Base-by-base conservation (phyloP, 1,140 invertebrate genomes). In the Drosophila aff. region DNA sequence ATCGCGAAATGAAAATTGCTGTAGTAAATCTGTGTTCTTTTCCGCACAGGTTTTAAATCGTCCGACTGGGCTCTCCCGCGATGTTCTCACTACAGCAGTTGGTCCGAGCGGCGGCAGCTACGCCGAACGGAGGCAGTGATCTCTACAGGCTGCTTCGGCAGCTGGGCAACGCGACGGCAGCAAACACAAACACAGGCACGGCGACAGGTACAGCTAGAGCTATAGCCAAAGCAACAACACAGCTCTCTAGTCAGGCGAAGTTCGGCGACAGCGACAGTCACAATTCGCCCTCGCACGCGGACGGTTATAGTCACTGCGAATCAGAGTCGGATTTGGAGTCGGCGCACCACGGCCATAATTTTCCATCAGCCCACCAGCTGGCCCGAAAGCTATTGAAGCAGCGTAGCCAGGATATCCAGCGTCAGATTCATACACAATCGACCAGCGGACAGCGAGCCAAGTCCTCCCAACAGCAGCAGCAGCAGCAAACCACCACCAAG, bases 31-130 rank as follows among this genome's bases (percentile, higher is more conserved):
- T 26, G 15, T 40, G 15, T 0, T 57, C 15, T 57, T 40, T 57
- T 57, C 36, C 21, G 1, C 26, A 26, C 6, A 57, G 53, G 15
- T 40, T 26, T 6, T 57, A 40, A 40, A 11, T n/a, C 33, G 52
- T 55, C 52, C 18, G 18, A 36, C 36, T 26, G 9, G 15, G 5
- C 28, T 38, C 60, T 36, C 36, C 47, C 40, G 49, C 43, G 44
- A 92, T 92, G 91, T 81, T 84, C 71, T 90, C 91, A 26, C 74
- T 81, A 63, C 91, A 92, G 79, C 91, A 92, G 77, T 47, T 92
- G 77, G 79, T 91, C 75, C 85, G 90, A 82, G 83, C 81, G 52
- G 68, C 81, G 26, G 62, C 66, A 21, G 36, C 62, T 33, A 33
- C 60, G 52, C 36, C 59, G 38, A 62, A 65, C 36, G 47, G 64